Conservation (phyloP, 2,797 vertebrate genomes). For the Anas capensis region DNA sequence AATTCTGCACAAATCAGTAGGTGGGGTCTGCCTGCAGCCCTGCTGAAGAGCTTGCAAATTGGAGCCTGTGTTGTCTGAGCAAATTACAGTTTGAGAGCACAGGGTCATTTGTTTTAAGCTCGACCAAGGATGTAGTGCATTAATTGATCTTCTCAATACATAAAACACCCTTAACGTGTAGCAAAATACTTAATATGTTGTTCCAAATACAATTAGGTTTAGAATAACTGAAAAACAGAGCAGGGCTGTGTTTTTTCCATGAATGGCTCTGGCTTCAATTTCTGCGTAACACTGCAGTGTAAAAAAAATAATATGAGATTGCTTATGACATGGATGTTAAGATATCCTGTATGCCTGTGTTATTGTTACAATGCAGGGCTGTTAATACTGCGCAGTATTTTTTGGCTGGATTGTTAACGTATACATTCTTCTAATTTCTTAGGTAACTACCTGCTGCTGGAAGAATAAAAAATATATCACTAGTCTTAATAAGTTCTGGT, state of each 20-base stretch:
- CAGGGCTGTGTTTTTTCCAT: neutral
- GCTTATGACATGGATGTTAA: neutral
- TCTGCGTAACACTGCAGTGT: neutral
- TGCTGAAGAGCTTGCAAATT: conserved; percentile 20
- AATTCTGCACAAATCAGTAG: conserved; percentile 14
- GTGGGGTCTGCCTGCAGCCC: conserved; percentile 11
- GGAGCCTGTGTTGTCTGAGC: neutral
- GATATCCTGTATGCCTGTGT: neutral
- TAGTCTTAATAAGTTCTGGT: neutral
- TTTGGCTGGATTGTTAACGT: neutral
- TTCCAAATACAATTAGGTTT: neutral
- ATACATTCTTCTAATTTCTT: neutral
- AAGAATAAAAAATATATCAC: neutral
- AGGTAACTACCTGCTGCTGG: neutral
- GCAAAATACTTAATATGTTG: neutral
- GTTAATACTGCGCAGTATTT: neutral
- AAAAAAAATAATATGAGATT: conserved; percentile 7
- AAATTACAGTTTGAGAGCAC: conserved; percentile 48
- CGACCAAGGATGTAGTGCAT: neutral
- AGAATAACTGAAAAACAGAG: neutral
- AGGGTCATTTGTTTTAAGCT: conserved; percentile 11
- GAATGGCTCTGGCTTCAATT: conserved; percentile 10
- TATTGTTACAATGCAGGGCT: neutral
- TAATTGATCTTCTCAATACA: conserved; percentile 29
- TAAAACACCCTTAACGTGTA: neutral